Base-by-base conservation (phyloP, 2,797 vertebrate species). In the Champsocephalus gunnari region DNA sequence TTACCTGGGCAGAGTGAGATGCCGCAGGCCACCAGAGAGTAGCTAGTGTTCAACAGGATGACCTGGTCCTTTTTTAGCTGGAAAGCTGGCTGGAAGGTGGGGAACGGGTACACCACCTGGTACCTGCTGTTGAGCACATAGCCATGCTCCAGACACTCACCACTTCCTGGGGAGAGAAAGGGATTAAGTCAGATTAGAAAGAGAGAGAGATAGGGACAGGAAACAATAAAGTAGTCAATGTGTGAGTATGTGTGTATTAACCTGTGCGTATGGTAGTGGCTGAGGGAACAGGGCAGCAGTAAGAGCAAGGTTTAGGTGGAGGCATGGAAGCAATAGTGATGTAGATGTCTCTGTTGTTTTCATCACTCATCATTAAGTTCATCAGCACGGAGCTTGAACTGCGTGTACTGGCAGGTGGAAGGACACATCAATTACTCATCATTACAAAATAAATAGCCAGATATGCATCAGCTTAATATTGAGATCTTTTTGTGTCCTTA, bases 1-100 rank as follows among this genome's bases (percentile, higher is more conserved):
- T 82, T 86, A 96, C 95, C 95, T 77, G 90, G 67, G 84, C 94
- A 94, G 71, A 97, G 95, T 0, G 97, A 97, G 88, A 99, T 94
- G 0, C 96, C 96, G 0, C 97, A 99, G 73, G 97, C 97, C 82
- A 99, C 97, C 69, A 99, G 91, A 9, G 97, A 98, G 90, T 97
- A 99, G 92, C 97, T 98, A 57, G 97, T 99, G 91, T 99, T 99
- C 53, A 99, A 94, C 66, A 99, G 90, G 79, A 99, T 96, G 71
- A 99, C 97, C 88, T 98, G 96, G 88, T 99, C 97, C 90, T 97
- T 97, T 91, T 97, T 97, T 77, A 99, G 95, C 89, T 99, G 97
- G 89, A 99, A 97, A 55, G 97, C 97, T 0, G 97, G 97, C 87
- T 99, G 97, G 92, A 99, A 99, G 49, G 97, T 98, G 57, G 97